These are phyloP conservation scores for Euplexia lucipara DNA, from an alignment of 2,888 invertebrate genomes.

Conservation along the genomic window DNA sequence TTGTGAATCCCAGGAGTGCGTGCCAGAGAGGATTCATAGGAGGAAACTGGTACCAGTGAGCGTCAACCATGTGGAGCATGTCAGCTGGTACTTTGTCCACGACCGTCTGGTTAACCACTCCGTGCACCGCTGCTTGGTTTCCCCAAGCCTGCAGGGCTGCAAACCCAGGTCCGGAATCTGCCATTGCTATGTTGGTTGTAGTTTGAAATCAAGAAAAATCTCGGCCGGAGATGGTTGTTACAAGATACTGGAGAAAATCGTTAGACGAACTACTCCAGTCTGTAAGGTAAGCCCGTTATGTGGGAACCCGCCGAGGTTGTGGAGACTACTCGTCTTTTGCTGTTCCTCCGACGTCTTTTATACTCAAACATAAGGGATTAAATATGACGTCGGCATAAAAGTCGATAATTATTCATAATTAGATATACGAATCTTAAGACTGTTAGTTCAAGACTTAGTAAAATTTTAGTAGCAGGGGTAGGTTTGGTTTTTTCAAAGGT, in stretches of 20 bases:
- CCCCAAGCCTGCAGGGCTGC: slow-evolving; percentile 88
- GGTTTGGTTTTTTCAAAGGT: slow-evolving; percentile 20
- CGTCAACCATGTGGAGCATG: slow-evolving; percentile 94
- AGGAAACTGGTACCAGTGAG: slow-evolving; percentile 97
- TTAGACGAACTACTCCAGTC: slow-evolving; percentile 90
- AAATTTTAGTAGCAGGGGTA: slow-evolving; percentile 50
- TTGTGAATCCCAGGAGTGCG: slow-evolving; percentile 94
- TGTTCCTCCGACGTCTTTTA: slow-evolving; percentile 77
- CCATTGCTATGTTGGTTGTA: slow-evolving; percentile 78
- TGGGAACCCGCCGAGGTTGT: slow-evolving; percentile 81
- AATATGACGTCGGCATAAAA: slow-evolving; percentile 77
- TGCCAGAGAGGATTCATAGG: slow-evolving; percentile 98
- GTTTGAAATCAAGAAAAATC: slow-evolving; percentile 70
- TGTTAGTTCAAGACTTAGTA: slow-evolving; percentile 78
- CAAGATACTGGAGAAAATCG: slow-evolving; percentile 91
- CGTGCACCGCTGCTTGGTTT: slow-evolving; percentile 84
- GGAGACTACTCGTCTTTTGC: slow-evolving; percentile 85
- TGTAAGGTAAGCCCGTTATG: slow-evolving; percentile 81
- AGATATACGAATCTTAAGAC: slow-evolving; percentile 85
- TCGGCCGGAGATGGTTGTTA: slow-evolving; percentile 84
- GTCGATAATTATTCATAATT: slow-evolving; percentile 90
- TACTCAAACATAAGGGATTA: slow-evolving; percentile 82
- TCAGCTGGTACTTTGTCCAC: slow-evolving; percentile 95
- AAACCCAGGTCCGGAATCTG: slow-evolving; percentile 84
- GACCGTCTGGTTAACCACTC: slow-evolving; percentile 93